Evolutionary conservation across 2,113 vertebrate species (phyloP).

Genomic region (Ciconia stormi): DNA sequence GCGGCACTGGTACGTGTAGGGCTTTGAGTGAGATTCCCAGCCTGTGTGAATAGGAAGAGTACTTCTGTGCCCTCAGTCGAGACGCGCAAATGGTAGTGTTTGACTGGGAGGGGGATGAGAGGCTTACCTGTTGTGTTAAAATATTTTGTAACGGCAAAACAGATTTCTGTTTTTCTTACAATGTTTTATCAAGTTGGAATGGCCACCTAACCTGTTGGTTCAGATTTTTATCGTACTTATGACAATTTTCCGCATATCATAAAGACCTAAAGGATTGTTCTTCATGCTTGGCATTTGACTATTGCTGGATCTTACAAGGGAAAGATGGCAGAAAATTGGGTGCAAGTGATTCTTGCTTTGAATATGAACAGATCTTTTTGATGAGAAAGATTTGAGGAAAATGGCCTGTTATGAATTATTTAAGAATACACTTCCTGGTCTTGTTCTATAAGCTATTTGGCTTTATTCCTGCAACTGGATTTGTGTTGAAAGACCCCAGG

Average conservation of each 20-base stretch:
- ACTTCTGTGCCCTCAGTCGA: accelerated
- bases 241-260: accelerated
- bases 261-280: neutral
- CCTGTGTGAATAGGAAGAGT: neutral
- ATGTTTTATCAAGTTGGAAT: neutral
- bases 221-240: accelerated
- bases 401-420: neutral
- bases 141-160: neutral
- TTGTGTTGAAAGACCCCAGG: neutral
- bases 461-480: neutral
- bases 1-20: neutral
- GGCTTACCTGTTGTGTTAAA: neutral
- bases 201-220: neutral
- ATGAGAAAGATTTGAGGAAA: neutral
- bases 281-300: accelerated
- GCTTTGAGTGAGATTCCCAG: neutral
- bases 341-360: neutral
- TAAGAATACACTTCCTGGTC: neutral
- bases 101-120: neutral
- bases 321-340: neutral
- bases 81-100: neutral
- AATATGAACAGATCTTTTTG: neutral
- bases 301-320: neutral
- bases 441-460: neutral
- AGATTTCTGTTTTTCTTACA: neutral